Conservation (phyloP, 2,797 vertebrate genomes). For the Aplochiton taeniatus region DNA sequence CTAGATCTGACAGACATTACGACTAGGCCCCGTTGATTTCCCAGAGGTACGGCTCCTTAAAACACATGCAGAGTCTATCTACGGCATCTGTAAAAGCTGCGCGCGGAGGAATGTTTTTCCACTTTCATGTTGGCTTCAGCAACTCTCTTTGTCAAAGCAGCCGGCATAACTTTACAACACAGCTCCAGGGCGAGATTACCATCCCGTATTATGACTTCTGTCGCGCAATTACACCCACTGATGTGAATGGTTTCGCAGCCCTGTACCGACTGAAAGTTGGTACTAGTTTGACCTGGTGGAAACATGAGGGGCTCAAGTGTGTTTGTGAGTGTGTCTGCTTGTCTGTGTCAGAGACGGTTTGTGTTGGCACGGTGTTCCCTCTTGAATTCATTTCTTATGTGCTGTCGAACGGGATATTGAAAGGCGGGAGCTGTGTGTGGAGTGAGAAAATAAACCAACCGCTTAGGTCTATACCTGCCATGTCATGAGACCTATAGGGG, state of each 20-base stretch:
- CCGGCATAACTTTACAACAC: background rate
- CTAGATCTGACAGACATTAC: background rate
- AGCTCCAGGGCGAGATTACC: background rate
- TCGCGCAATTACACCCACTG: background rate
- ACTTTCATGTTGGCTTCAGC: conserved; percentile 11
- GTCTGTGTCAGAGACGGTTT: conserved; percentile 25
- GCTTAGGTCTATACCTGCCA: too few species aligned
- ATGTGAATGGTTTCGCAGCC: background rate
- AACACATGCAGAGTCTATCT: background rate
- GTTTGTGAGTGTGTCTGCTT: conserved; percentile 24
- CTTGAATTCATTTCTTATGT: conserved; percentile 35
- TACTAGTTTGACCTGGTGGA: too few species aligned
- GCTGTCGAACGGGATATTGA: conserved; percentile 46
- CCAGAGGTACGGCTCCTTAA: background rate
- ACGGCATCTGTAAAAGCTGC: background rate
- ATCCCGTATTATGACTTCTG: conserved; percentile 16
- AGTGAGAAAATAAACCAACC: conserved; percentile 47
- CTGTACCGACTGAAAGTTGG: too few species aligned
- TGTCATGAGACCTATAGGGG: too few species aligned
- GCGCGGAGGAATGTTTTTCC: conserved; percentile 13
- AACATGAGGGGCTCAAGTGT: background rate
- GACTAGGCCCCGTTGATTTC: conserved; percentile 5
- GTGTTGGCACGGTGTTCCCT: conserved; percentile 22
- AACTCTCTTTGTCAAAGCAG: conserved; percentile 12
- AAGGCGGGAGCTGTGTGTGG: conserved; percentile 37